Evolutionary conservation across 1,140 invertebrate genomes (phyloP).

Genomic region (Cotesia vestalis): DNA sequence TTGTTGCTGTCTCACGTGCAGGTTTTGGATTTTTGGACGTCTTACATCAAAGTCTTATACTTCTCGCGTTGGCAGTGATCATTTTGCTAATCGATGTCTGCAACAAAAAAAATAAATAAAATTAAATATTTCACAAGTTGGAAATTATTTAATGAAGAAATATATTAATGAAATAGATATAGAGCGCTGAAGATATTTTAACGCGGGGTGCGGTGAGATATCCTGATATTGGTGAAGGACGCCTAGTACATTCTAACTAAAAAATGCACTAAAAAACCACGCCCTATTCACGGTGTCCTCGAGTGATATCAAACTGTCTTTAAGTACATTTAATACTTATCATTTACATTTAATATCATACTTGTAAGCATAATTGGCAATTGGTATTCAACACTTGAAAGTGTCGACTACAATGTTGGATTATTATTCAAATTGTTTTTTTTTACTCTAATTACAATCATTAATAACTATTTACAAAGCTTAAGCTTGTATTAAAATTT

Average conservation of each 20-base stretch:
- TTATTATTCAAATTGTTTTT: too few relatives aligned
- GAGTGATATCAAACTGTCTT: constrained; percentile 53
- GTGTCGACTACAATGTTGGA: too few relatives aligned
- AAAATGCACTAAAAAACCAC: constrained; percentile 64
- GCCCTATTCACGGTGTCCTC: constrained; percentile 61
- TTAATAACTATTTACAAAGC: neutral
- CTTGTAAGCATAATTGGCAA: too few relatives aligned
- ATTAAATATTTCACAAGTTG: constrained; percentile 23
- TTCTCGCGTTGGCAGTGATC: constrained; percentile 51
- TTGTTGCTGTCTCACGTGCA: too few relatives aligned
- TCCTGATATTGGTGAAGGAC: constrained; percentile 63
- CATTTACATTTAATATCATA: constrained; percentile 8
- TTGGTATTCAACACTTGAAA: too few relatives aligned
- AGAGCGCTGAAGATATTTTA: constrained; percentile 10
- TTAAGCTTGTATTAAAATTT: constrained; percentile 5
- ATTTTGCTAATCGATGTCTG: constrained; percentile 55
- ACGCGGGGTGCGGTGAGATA: constrained; percentile 44
- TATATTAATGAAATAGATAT: constrained; percentile 16
- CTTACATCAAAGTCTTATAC: neutral
- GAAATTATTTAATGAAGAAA: constrained; percentile 1
- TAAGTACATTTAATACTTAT: constrained; percentile 15
- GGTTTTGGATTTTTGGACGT: too few relatives aligned
- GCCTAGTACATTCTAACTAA: constrained; percentile 62
- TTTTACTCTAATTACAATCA: too few relatives aligned
- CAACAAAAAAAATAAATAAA: constrained; percentile 42